Evolutionary conservation across 2,113 vertebrate genomes (phyloP), one percentile per base, ranked within the genome.

Genomic region (Paraplagusia blochii): DNA sequence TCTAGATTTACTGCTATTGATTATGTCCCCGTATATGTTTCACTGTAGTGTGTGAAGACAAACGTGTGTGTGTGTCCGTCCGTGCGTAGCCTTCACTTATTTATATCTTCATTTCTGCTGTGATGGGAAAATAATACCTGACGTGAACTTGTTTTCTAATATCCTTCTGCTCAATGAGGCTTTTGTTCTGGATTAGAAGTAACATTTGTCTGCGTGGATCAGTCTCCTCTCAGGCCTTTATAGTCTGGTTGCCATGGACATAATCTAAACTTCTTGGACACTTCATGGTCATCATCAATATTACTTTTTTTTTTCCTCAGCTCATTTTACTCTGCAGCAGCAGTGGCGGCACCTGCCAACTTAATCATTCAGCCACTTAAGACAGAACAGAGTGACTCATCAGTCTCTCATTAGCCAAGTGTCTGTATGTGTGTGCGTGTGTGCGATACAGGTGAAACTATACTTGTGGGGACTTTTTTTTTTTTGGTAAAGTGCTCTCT

Each of bases 271-370:
- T 80, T 70, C 72, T 66, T 59, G 34, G 65, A 57, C 53, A 19
- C 53, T 82, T 76, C 63, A 70, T 75, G 63, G 68, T 72, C 72
- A 68, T 81, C 72, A 69, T 72, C 58, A 69, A 80, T 58, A 60
- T 70, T 57, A 51, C 58, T 44, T 58, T 73, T 83, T 76, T 12
- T 57, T 74, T 81, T 54, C 57, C 44, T 43, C 29, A 6, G 58
- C 63, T 73, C 57, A 51, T 63, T 81, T 81, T 71, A 68, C 65
- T 77, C 66, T 77, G 54, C 69, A 58, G 74, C 74, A 60, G 33
- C 61, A 60, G 33, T 61, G 67, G 63, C 67, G 74, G 68, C 79
- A 83, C 81, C 82, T 85, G 81, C 79, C 81, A 80, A 74, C 72
- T 29, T 62, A 70, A 79, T 77, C 62, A 69, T 36, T 61, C 57